Conservation (phyloP, 2,113 vertebrate species). For the Tiliqua scincoides region DNA sequence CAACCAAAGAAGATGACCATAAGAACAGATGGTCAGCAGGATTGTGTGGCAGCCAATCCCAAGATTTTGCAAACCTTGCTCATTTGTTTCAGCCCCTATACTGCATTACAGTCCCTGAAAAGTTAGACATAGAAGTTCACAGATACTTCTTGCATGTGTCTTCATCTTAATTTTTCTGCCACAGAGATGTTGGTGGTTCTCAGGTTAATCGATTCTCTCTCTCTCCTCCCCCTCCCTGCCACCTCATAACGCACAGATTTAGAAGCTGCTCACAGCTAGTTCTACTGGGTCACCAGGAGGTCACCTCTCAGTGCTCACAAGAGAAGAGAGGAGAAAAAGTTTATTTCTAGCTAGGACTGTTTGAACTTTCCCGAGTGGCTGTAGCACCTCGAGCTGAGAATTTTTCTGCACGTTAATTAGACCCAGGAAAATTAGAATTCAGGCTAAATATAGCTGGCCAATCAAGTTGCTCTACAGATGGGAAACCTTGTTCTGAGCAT, state of each 20-base stretch:
- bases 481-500: not conserved
- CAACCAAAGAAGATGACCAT: too few species aligned
- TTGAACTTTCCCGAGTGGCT: not conserved
- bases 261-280: not conserved
- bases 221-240: not conserved
- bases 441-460: not conserved
- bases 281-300: not conserved
- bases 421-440: constrained; percentile 12
- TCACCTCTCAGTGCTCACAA: not conserved
- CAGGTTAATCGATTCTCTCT: not conserved
- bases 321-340: not conserved
- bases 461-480: not conserved
- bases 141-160: not conserved
- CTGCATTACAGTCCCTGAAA: not conserved
- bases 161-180: not conserved
- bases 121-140: not conserved
- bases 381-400: not conserved
- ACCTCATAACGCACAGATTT: not conserved
- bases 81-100: not conserved
- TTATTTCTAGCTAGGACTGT: not conserved
- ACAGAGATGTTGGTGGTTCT: not conserved
- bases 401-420: constrained; percentile 4
- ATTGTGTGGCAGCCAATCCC: not conserved
- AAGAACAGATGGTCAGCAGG: not conserved
- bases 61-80: not conserved